phyloP scores from a whole-genome alignment of 2,888 invertebrate species.

The Ormyrus labotus region DNA sequence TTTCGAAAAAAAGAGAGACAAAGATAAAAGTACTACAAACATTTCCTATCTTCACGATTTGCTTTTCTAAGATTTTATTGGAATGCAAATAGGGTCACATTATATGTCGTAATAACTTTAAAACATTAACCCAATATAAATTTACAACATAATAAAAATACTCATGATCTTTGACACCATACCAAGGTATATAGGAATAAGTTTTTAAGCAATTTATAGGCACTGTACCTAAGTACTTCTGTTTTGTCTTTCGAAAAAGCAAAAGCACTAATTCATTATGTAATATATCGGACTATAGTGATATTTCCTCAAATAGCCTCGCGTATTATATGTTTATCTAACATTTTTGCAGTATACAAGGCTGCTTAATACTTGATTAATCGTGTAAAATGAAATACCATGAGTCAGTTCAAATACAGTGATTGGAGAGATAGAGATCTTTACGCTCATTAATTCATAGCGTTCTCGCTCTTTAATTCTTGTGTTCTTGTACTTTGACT shows the following conservation, averaged over 20 bases:
- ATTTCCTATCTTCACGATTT: constrained; percentile 1
- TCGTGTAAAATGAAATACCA: constrained; percentile 60
- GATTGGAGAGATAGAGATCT: constrained; percentile 39
- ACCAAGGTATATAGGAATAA: constrained; percentile 62
- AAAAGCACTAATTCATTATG: constrained; percentile 66
- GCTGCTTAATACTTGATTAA: constrained; percentile 62
- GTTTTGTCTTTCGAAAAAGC: constrained; percentile 66
- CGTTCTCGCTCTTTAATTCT: constrained; percentile 29
- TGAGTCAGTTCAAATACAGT: constrained; percentile 56
- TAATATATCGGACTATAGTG: constrained; percentile 54
- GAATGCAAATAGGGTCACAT: constrained; percentile 63
- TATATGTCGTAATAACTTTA: constrained; percentile 53
- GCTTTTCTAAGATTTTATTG: constrained; percentile 56
- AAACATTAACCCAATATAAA: constrained; percentile 47
- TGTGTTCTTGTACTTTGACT: constrained; percentile 54
- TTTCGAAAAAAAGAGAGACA: constrained; percentile 14
- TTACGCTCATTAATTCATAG: background rate
- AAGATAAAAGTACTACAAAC: constrained; percentile 24
- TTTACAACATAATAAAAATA: constrained; percentile 56
- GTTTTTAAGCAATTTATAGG: constrained; percentile 63
- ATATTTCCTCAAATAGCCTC: constrained; percentile 60
- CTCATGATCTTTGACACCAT: constrained; percentile 58
- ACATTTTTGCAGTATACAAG: constrained; percentile 61
- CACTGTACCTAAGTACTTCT: constrained; percentile 67
- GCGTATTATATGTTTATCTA: constrained; percentile 57